These are phyloP conservation scores for Brachyhypopomus occidentalis DNA, from an alignment of 2,113 vertebrate species.

Conservation along the genomic window DNA sequence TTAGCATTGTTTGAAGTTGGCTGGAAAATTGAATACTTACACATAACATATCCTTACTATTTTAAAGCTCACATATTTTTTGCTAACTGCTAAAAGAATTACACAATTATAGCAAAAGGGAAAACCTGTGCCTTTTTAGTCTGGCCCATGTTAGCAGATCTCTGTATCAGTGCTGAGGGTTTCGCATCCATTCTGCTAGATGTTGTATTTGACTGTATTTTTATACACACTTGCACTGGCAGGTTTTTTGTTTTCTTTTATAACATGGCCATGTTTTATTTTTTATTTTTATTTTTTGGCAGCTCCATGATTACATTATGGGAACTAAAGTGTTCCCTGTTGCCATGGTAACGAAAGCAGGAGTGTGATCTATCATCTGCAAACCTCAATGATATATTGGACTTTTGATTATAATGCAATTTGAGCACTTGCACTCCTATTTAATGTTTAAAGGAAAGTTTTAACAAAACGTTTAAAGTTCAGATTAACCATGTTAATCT, in stretches of 20 bases:
- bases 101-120: conserved; percentile 71
- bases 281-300: conserved; percentile 42
- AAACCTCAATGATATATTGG: conserved; percentile 24
- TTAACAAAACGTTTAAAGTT: conserved; percentile 39
- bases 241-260: conserved; percentile 50
- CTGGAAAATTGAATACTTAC: conserved; percentile 20
- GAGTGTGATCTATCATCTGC: conserved; percentile 39
- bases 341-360: conserved; percentile 46
- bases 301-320: conserved; percentile 57
- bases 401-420: conserved; percentile 53
- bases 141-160: conserved; percentile 65
- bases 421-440: conserved; percentile 59
- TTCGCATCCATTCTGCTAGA: conserved; percentile 52
- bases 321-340: conserved; percentile 56
- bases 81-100: conserved; percentile 70
- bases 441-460: conserved; percentile 69
- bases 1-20: conserved; percentile 38
- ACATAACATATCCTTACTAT: conserved; percentile 44
- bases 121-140: conserved; percentile 77
- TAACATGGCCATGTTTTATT: conserved; percentile 50
- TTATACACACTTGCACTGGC: conserved; percentile 68
- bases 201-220: conserved; percentile 71
- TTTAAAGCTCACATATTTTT: conserved; percentile 28
- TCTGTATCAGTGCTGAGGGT: conserved; percentile 51
- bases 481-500: conserved; percentile 44